phyloP scores from a whole-genome alignment of 2,113 vertebrate genomes.

The Oreotrochilus melanogaster region DNA sequence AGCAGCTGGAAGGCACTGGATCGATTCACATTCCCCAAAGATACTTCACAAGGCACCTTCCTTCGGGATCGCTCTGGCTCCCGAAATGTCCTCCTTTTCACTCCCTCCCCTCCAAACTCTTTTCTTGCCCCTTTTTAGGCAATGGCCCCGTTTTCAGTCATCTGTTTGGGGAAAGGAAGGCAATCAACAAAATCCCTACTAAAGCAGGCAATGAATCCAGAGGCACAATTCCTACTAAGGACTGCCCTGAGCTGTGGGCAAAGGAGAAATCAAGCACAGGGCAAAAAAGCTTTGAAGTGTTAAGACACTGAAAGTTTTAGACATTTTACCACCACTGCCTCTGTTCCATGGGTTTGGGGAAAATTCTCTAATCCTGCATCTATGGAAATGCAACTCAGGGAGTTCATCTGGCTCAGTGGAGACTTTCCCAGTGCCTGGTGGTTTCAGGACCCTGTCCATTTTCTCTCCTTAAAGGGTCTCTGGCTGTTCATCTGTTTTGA shows the following conservation, averaged over 20 bases:
- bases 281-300: neutral
- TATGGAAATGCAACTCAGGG: neutral
- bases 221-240: neutral
- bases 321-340: neutral
- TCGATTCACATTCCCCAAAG: neutral
- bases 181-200: neutral
- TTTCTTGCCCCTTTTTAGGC: neutral
- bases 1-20: neutral
- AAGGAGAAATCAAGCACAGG: neutral
- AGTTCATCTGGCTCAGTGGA: neutral
- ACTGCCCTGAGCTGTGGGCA: neutral
- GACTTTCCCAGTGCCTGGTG: neutral
- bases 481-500: neutral
- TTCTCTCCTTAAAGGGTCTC: constrained; percentile 11
- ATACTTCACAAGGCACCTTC: neutral
- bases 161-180: neutral
- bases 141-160: neutral
- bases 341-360: neutral
- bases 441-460: neutral
- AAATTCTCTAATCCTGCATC: neutral
- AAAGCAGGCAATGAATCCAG: neutral
- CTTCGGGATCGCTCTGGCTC: neutral
- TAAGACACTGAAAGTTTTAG: neutral
- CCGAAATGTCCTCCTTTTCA: neutral
- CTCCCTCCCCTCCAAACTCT: neutral